These are phyloP conservation scores for Ectemnius cavifrons DNA, from an alignment of 2,888 invertebrate species.

Conservation along the genomic window DNA sequence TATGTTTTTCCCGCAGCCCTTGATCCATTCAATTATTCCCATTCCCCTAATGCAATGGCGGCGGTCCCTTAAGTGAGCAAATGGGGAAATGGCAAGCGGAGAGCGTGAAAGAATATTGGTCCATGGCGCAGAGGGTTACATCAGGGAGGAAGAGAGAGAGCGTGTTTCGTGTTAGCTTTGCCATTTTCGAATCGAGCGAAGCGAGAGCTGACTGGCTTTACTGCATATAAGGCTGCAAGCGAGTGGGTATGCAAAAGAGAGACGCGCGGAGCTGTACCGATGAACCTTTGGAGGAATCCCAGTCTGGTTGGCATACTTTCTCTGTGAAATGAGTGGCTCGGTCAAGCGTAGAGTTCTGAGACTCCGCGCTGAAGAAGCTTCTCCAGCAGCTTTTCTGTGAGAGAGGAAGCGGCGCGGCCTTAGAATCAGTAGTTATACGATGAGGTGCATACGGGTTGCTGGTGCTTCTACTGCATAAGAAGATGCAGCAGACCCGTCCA, in stretches of 20 bases:
- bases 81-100: too few species aligned
- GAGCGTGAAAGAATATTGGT: background rate
- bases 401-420: background rate
- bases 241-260: background rate
- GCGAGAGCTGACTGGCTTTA: too few species aligned
- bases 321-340: slow-evolving; percentile 24
- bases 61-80: too few species aligned
- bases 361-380: background rate
- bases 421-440: slow-evolving; percentile 42
- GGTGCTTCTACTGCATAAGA: slow-evolving; percentile 34
- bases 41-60: too few species aligned
- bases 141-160: too few species aligned
- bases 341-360: slow-evolving; percentile 18
- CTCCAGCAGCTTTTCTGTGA: background rate
- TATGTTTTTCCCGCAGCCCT: too few species aligned
- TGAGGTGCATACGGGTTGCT: slow-evolving; percentile 22
- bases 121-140: too few species aligned
- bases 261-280: background rate
- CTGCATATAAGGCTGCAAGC: too few species aligned
- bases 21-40: too few species aligned
- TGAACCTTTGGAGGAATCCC: slow-evolving; percentile 6
- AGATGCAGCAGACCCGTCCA: slow-evolving; percentile 37
- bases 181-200: too few species aligned
- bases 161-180: too few species aligned
- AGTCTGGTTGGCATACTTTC: slow-evolving; percentile 13